Evolutionary conservation across 2,797 vertebrate species (phyloP).

Genomic region (Crax fasciolata): DNA sequence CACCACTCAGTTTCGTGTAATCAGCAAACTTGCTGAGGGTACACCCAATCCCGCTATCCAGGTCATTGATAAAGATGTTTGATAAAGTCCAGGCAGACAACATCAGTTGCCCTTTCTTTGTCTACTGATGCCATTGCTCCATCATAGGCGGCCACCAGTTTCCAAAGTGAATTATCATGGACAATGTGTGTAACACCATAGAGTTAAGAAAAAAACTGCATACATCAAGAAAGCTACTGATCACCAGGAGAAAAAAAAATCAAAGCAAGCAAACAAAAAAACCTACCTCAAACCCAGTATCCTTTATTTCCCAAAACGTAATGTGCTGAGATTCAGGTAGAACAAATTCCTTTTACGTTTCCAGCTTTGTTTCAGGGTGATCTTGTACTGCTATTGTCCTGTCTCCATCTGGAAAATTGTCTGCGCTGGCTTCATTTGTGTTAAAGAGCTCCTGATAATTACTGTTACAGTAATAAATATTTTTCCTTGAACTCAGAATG

Average conservation of each 20-base stretch:
- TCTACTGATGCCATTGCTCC: no score
- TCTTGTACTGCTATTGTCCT: neutral
- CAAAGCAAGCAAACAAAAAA: neutral
- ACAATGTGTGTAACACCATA: neutral
- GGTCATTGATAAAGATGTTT: no score
- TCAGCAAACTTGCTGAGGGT: no score
- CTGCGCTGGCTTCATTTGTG: neutral
- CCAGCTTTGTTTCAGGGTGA: neutral
- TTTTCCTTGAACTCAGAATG: neutral
- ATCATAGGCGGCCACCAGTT: neutral
- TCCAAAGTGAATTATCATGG: neutral
- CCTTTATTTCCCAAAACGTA: neutral
- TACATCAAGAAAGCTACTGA: neutral
- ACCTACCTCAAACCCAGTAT: neutral
- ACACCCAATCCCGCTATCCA: no score
- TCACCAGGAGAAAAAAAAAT: neutral
- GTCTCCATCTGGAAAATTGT: neutral
- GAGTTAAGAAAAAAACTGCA: neutral
- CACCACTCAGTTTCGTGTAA: no score
- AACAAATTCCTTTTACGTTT: neutral
- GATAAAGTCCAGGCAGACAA: no score
- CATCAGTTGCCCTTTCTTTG: no score
- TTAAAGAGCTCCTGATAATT: conserved; percentile 17
- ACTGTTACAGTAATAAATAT: neutral
- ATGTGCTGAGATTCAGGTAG: neutral